Base-by-base conservation (phyloP, 2,797 vertebrate genomes). In the Myiothlypis chrysogaster region DNA sequence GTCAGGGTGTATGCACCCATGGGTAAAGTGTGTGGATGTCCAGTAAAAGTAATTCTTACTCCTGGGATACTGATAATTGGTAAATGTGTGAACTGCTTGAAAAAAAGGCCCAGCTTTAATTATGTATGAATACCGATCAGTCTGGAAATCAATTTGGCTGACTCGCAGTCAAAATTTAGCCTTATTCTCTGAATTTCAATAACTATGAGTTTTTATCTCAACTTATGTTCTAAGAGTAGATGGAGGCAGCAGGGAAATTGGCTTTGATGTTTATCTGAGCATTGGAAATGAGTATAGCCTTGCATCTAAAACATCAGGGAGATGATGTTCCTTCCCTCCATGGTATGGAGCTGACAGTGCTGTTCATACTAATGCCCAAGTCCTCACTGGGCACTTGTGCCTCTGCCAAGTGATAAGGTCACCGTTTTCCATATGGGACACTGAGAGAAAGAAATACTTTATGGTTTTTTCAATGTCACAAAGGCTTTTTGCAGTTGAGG, bases 91-190 rank as follows among this genome's bases (percentile, higher is more conserved):
- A 84, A 61, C 57, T 43, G 10, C 59, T 89, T 78, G 52, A 12
- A 60, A 44, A 77, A 77, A 49, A 56, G 16, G 1, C 23, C 41
- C 39, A 55, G 11, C 28, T 81, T 87, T 63, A 95, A 90, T 93
- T 91, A 93, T 77, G 53, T 66, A 77, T 77, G 70, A 70, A 77
- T 71, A 64, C 25, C 0, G 0, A 66, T 93, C 73, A 47, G 44
- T 57, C 73, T 86, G 80, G 73, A 94, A 94, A 93, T 92, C 79
- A 69, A 17, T 92, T 75, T 78, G 66, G 37, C 79, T 89, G 79
- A 86, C 71, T 95, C 52, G 56, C 60, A 46, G 59, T 83, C 61
- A 73, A 83, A 91, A 89, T 75, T 61, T 55, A 59, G 22, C 3
- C 1, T 76, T 81, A 37, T 68, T 60, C 47, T 59, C 47, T 72